A percentile compares a stretch with the other conserved stretches of the same genome.
Conservation (phyloP, 2,888 invertebrate species). For the Melanostoma scalare region DNA sequence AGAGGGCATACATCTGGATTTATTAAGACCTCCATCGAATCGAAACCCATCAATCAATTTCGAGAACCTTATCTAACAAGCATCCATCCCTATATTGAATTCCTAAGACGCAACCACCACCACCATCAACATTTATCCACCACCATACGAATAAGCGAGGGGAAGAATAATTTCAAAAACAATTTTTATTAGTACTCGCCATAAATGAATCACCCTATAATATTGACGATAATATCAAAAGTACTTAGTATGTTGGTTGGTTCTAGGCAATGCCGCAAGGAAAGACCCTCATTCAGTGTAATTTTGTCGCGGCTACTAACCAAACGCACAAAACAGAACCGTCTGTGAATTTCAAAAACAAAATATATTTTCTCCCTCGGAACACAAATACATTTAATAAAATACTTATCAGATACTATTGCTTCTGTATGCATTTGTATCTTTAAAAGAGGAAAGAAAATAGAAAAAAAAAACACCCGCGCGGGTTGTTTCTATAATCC, state of each 20-base stretch:
- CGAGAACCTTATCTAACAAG: slow-evolving; percentile 60
- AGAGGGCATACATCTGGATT: slow-evolving; percentile 56
- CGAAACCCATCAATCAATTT: slow-evolving; percentile 63
- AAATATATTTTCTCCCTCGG: slow-evolving; percentile 49
- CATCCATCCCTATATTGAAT: slow-evolving; percentile 53
- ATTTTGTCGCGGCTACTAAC: slow-evolving; percentile 63
- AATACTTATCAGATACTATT: slow-evolving; percentile 29
- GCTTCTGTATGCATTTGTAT: slow-evolving; percentile 41
- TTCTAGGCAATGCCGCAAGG: slow-evolving; percentile 23
- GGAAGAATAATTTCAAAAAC: slow-evolving; percentile 5
- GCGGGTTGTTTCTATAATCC: slow-evolving; percentile 21
- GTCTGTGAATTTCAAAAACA: slow-evolving; percentile 12
- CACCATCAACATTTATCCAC: slow-evolving; percentile 10
- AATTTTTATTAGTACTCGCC: slow-evolving; percentile 49
- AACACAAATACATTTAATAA: slow-evolving; percentile 17
- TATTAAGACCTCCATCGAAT: slow-evolving; percentile 50
- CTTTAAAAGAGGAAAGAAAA: slow-evolving; percentile 18
- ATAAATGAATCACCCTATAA: slow-evolving; percentile 71
- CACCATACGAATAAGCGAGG: neutral
- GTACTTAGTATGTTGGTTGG: slow-evolving; percentile 61
- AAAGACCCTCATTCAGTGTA: slow-evolving; percentile 65
- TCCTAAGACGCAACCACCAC: slow-evolving; percentile 32
- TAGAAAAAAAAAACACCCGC: slow-evolving; percentile 59
- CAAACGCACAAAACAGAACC: slow-evolving; percentile 48
- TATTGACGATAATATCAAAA: slow-evolving; percentile 64